Evolutionary conservation across 2,888 invertebrate genomes (phyloP), one percentile per base, ranked within the genome.

Genomic region (Margaritifera margaritifera): DNA sequence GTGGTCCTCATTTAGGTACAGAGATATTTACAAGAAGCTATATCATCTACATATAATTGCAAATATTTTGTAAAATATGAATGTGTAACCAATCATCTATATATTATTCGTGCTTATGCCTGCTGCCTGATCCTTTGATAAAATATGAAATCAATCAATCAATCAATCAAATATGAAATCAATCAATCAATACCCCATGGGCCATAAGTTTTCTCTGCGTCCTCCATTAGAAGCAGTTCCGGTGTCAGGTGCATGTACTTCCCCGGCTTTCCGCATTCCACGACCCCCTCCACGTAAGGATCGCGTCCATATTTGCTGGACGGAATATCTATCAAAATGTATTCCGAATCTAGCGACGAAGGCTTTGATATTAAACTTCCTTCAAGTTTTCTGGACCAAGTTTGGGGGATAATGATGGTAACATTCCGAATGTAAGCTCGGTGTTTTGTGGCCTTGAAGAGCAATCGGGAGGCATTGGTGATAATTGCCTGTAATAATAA

Each of bases 351-450:
- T 59, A 84, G 81, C 42, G 77, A 53, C 55, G 60, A 61, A 6
- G 54, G 55, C 18, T 60, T 54, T 20, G 66, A 56, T n/a, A 66
- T 61, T 25, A 50, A 18, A 6, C 50, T 31, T 42, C 61, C 60
- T 8, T 25, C 4, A 22, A 62, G 59, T 2, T 90, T 88, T 78
- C 91, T 91, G 24, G 91, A 91, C 93, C 93, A 93, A 53, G 91
- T 90, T 59, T 91, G 86, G 8, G 93, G 93, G 70, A 93, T 90
- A 70, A 93, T 88, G 62, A 93, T 91, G 69, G 92, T 92, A 72
- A 93, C 91, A 60, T 92, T 90, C 69, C 92, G 91, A 82, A 93
- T 91, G 60, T 78, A 84, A 6, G 79, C 68, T 42, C 78, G 78
- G 54, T 82, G 84, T 90, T 92, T 92, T 64, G 93, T 90, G 22